A percentile compares a stretch with the other conserved stretches of the same genome.
Conservation (phyloP, 2,797 vertebrate genomes). For the Dryobates pubescens region DNA sequence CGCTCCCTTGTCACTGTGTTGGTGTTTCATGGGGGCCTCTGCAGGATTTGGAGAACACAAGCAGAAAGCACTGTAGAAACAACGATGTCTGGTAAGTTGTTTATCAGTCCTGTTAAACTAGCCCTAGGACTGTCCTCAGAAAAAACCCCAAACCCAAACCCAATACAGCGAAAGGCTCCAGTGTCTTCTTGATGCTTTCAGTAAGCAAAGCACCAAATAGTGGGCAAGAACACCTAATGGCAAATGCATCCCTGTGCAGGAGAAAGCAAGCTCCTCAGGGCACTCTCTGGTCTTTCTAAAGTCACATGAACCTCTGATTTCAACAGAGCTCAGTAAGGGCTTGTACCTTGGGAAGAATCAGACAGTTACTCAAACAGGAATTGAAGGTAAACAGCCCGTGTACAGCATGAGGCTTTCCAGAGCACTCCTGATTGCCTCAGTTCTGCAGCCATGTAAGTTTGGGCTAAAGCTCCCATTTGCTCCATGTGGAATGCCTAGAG, state of each 20-base stretch:
- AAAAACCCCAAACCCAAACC: background rate
- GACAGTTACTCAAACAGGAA: background rate
- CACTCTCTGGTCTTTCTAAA: background rate
- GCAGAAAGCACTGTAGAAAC: background rate
- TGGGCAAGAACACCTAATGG: fast-evolving
- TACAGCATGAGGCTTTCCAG: background rate
- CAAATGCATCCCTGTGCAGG: background rate
- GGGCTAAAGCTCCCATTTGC: background rate
- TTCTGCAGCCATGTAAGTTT: background rate
- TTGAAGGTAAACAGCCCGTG: background rate
- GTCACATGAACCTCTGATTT: background rate
- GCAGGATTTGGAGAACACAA: background rate
- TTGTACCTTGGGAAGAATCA: background rate
- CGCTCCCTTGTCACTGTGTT: background rate
- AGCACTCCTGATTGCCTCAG: background rate
- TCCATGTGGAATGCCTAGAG: background rate
- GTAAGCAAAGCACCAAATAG: fast-evolving
- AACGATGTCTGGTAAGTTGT: background rate
- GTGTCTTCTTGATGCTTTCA: fast-evolving
- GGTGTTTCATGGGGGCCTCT: constrained; percentile 6
- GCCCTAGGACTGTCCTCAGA: background rate
- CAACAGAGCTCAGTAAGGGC: fast-evolving
- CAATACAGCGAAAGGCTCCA: background rate
- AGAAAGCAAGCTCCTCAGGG: background rate
- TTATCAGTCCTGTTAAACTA: background rate